Percentiles rank a stretch among this genome's conserved stretches.
Evolutionary conservation across 2,888 invertebrate genomes (phyloP).

Genomic region (Eucera pruinosa): DNA sequence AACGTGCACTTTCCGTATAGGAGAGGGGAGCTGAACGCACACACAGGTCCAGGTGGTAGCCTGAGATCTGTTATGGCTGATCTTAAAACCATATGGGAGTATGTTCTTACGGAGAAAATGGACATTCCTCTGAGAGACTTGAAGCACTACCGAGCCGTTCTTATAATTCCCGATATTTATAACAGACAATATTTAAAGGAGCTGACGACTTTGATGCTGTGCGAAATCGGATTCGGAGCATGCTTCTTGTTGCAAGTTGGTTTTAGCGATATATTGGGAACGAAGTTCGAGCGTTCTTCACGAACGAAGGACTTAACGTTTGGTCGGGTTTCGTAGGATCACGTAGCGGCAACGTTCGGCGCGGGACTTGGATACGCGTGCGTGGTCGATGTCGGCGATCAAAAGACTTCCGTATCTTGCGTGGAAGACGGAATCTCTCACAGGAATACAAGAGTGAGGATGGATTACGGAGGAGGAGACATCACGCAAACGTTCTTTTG

Average conservation of each 20-base stretch:
- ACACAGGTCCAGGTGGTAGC: constrained; percentile 93
- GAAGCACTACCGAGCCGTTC: constrained; percentile 92
- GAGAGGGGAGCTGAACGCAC: constrained; percentile 94
- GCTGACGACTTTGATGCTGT: constrained; percentile 91
- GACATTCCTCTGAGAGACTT: constrained; percentile 89
- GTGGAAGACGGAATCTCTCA: constrained; percentile 98
- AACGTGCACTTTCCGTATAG: constrained; percentile 96
- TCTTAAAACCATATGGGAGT: constrained; percentile 94
- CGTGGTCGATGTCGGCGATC: constrained; percentile 97
- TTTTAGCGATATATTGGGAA: constrained; percentile 5
- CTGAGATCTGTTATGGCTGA: constrained; percentile 93
- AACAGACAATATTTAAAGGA: constrained; percentile 94
- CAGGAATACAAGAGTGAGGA: constrained; percentile 91
- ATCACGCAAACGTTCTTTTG: constrained; percentile 95
- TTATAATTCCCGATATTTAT: constrained; percentile 96
- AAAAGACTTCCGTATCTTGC: constrained; percentile 97
- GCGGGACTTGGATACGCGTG: constrained; percentile 94
- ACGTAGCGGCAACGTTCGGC: constrained; percentile 94
- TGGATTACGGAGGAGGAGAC: constrained; percentile 96
- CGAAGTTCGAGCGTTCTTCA: too few relatives aligned
- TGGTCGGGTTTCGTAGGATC: constrained; percentile 87
- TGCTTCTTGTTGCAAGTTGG: constrained; percentile 91
- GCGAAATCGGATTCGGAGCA: constrained; percentile 93
- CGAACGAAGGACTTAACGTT: too few relatives aligned
- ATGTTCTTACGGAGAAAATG: constrained; percentile 91